Percentiles rank a stretch among this genome's conserved stretches.
Conservation (phyloP, 2,113 vertebrate species). For the Carollia perspicillata region DNA sequence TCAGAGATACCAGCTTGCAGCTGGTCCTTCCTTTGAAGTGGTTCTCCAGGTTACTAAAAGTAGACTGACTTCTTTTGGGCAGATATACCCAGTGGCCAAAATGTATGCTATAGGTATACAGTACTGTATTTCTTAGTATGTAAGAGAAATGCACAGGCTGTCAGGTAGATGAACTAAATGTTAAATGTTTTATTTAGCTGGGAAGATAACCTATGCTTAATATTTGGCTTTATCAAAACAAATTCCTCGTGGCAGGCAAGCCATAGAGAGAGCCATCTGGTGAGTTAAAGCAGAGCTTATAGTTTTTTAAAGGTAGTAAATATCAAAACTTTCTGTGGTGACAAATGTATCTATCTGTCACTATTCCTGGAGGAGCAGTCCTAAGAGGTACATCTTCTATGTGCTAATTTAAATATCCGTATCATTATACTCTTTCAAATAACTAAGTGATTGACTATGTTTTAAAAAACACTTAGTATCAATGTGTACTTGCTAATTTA, state of each 20-base stretch:
- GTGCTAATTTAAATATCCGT: neutral
- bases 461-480: neutral
- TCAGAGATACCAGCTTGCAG: neutral
- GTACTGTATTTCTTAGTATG: constrained; percentile 34
- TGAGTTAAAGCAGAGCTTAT: constrained; percentile 35
- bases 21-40: neutral
- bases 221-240: constrained; percentile 66
- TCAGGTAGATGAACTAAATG: constrained; percentile 52
- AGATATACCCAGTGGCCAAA: neutral
- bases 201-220: constrained; percentile 59
- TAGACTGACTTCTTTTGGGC: neutral
- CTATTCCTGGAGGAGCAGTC: neutral
- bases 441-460: neutral
- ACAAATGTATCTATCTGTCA: neutral
- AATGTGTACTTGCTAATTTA: constrained; percentile 37
- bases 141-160: constrained; percentile 40
- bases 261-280: constrained; percentile 37
- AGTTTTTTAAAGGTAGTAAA: constrained; percentile 62
- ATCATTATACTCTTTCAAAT: neutral
- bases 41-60: neutral
- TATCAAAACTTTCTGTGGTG: constrained; percentile 9
- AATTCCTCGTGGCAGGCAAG: constrained; percentile 60
- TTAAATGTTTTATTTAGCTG: constrained; percentile 55
- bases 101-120: neutral
- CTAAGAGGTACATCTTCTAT: too few species aligned